A percentile compares a stretch with the other conserved stretches of the same genome.
Conservation (phyloP, 2,888 invertebrate genomes). For the Cyclophora albipunctata region DNA sequence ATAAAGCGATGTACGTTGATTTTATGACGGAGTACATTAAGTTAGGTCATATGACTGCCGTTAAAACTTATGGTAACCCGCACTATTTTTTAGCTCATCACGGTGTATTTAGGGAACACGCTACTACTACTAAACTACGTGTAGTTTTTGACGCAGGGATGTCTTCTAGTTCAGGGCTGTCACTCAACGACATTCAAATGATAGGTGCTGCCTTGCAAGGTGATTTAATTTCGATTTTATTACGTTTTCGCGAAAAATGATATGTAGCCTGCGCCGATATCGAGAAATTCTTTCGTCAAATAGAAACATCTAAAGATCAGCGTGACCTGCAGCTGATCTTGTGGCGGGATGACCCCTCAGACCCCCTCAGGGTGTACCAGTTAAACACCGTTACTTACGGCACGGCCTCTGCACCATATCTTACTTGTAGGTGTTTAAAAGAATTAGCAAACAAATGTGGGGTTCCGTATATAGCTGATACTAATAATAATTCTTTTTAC, state of each 20-base stretch:
- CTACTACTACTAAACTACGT: constrained; percentile 6
- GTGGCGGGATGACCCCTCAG: no score
- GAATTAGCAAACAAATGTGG: no score
- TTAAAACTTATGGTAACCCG: background rate
- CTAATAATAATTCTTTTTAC: no score
- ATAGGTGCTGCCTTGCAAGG: constrained; percentile 23
- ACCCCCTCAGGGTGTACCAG: no score
- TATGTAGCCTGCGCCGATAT: no score
- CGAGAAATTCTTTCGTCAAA: no score
- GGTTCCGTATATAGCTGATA: no score
- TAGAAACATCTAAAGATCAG: no score
- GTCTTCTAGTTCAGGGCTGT: background rate
- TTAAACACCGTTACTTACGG: no score
- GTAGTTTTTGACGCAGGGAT: constrained; percentile 6
- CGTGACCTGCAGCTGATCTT: no score
- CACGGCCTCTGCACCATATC: no score
- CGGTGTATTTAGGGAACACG: constrained; percentile 4
- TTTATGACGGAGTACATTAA: constrained; percentile 6
- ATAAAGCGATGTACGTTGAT: constrained; percentile 3
- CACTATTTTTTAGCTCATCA: constrained; percentile 3
- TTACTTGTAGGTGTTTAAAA: no score
- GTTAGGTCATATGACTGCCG: constrained; percentile 7
- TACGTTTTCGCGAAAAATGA: constrained; percentile 18
- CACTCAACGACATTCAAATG: constrained; percentile 14
- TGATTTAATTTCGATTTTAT: constrained; percentile 24